Evolutionary conservation across 2,888 invertebrate species (phyloP), one percentile per base, ranked within the genome.

Genomic region (Xylota sylvarum): DNA sequence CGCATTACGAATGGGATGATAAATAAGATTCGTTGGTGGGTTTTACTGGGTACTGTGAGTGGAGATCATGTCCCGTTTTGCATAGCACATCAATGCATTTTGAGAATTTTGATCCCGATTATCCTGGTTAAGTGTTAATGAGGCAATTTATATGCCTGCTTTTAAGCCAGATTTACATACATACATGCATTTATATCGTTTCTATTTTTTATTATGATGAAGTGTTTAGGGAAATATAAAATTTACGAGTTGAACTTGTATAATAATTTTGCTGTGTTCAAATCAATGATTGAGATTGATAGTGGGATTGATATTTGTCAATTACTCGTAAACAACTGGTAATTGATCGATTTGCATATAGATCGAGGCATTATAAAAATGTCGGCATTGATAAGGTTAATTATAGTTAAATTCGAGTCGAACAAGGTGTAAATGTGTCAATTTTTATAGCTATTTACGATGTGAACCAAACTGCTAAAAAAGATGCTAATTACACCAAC

Each of bases 41-140:
- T 32, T 6, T 37, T n/a, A n/a, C 14, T 37, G 19, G 35, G 46
- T 27, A 7, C 43, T 69, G 40, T 69, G 60, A 52, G 46, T 35
- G 27, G 0, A 7, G 19, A 32, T 70, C 43, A 55, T 46, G 48
- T 30, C 43, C 48, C 32, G 10, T 37, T 14, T 30, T 23, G 37
- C 50, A 37, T 19, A 48, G 32, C 14, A 56, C 17, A 69, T 37
- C 5, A 32, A 4, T 60, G 43, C 19, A 19, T 60, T 58, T 55
- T 35, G 6, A 43, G 46, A 67, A 52, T 55, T 56, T 48, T 65
- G 48, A 72, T 72, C 76, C 65, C 40, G 74, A 85, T 81, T 81
- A 85, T 72, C 81, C 64, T 84, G 72, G 76, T 76, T 70, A 48
- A 81, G 56, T 80, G 48, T 40, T 85, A 74, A 85, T 85, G 81